These are phyloP conservation scores for Porites lutea DNA, from an alignment of 64 coral and sea anemone genomes.

Conservation along the genomic window DNA sequence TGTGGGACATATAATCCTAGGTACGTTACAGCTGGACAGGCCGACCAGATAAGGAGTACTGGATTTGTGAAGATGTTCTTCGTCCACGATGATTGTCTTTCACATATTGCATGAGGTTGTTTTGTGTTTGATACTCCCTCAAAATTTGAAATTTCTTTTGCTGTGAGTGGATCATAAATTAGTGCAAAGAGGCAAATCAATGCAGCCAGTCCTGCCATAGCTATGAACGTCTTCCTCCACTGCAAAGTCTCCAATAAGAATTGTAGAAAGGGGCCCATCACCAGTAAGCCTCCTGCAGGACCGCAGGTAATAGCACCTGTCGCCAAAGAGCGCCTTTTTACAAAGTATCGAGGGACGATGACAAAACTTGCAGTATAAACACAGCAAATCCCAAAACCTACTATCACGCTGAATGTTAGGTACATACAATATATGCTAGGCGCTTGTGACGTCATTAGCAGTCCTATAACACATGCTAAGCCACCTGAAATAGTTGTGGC, in stretches of 20 bases:
- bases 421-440: conserved; percentile 44
- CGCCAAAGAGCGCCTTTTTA: conserved; percentile 36
- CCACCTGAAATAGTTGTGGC: conserved; percentile 19
- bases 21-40: neutral
- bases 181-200: conserved; percentile 18
- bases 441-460: conserved; percentile 41
- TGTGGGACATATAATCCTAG: conserved; percentile 25
- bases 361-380: conserved; percentile 30
- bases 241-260: neutral
- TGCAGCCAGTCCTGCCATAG: conserved; percentile 38
- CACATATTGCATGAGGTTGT: neutral
- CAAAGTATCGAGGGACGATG: conserved; percentile 47
- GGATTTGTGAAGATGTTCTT: conserved; percentile 20
- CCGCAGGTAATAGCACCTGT: conserved; percentile 22
- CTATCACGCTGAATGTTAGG: conserved; percentile 28
- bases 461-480: neutral
- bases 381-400: conserved; percentile 61
- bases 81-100: neutral
- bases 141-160: conserved; percentile 15
- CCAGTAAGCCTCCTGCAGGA: neutral
- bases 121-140: neutral
- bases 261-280: conserved; percentile 48
- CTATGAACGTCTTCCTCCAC: conserved; percentile 54
- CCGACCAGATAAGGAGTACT: neutral
- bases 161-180: conserved; percentile 19